Evolutionary conservation across 2,888 invertebrate genomes (phyloP).

Genomic region (Apodemia mormo): DNA sequence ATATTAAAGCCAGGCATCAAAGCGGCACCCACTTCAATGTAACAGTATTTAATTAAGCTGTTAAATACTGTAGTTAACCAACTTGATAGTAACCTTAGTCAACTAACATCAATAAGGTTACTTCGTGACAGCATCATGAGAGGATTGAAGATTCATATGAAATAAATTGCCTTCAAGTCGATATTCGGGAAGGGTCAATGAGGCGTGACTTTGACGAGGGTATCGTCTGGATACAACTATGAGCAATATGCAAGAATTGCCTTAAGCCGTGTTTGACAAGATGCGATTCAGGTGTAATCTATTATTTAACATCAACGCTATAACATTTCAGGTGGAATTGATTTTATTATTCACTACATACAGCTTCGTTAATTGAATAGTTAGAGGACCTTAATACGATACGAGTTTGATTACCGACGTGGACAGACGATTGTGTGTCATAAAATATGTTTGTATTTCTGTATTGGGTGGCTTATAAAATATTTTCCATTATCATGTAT

Average conservation of each 20-base stretch:
- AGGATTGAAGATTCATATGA: constrained; percentile 73
- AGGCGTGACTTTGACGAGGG: constrained; percentile 78
- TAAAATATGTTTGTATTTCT: too few relatives aligned
- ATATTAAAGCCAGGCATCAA: too few relatives aligned
- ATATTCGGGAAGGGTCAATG: constrained; percentile 73
- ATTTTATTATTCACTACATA: too few relatives aligned
- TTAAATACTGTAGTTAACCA: background rate
- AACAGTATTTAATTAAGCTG: background rate
- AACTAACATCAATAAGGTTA: constrained; percentile 55
- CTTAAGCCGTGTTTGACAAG: constrained; percentile 67
- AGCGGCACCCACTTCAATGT: background rate
- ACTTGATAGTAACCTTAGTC: constrained; percentile 28
- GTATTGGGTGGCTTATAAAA: too few relatives aligned
- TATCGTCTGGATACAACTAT: constrained; percentile 42
- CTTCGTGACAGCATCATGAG: constrained; percentile 66
- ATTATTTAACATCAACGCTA: constrained; percentile 10
- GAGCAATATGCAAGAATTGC: constrained; percentile 70
- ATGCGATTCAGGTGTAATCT: constrained; percentile 62
- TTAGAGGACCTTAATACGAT: too few relatives aligned
- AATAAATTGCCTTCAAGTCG: constrained; percentile 76
- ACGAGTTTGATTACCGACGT: too few relatives aligned
- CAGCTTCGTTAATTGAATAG: too few relatives aligned
- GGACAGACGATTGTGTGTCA: too few relatives aligned
- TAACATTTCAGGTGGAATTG: background rate
- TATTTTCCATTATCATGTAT: too few relatives aligned